Conservation (phyloP, 2,113 vertebrate genomes). For the Onychostoma macrolepis region DNA sequence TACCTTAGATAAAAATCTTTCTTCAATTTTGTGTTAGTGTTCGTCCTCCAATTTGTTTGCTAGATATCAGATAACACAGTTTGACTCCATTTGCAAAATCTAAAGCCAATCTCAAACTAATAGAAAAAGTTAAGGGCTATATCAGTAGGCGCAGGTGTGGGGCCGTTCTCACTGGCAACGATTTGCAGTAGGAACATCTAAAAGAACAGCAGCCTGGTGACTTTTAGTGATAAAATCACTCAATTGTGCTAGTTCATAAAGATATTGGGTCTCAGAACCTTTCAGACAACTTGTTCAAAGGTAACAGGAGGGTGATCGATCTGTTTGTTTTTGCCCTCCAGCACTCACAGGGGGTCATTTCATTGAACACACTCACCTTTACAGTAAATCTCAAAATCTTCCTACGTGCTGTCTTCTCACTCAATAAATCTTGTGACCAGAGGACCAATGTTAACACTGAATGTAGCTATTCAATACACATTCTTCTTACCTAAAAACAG, state of each 20-base stretch:
- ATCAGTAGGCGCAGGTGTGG: not conserved
- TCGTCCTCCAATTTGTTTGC: not conserved
- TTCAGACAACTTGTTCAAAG: conserved; percentile 9
- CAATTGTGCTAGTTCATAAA: not conserved
- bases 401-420: conserved; percentile 1
- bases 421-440: conserved; percentile 4
- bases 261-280: not conserved
- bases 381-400: conserved; percentile 2
- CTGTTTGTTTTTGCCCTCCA: conserved; percentile 17
- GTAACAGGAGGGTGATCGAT: conserved; percentile 19
- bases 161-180: not conserved
- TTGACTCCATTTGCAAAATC: conserved; percentile 3
- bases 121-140: not conserved
- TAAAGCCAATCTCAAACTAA: not conserved
- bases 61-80: not conserved
- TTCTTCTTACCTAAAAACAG: not conserved
- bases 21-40: not conserved
- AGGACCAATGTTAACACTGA: not conserved
- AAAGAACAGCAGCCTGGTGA: not conserved
- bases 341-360: conserved; percentile 18
- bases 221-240: not conserved
- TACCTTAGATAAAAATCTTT: not conserved
- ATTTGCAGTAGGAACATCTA: not conserved
- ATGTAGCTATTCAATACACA: not conserved
- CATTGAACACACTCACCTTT: conserved; percentile 34